Evolutionary conservation across 2,888 invertebrate species (phyloP).

Genomic region (Xanthorhoe designata): DNA sequence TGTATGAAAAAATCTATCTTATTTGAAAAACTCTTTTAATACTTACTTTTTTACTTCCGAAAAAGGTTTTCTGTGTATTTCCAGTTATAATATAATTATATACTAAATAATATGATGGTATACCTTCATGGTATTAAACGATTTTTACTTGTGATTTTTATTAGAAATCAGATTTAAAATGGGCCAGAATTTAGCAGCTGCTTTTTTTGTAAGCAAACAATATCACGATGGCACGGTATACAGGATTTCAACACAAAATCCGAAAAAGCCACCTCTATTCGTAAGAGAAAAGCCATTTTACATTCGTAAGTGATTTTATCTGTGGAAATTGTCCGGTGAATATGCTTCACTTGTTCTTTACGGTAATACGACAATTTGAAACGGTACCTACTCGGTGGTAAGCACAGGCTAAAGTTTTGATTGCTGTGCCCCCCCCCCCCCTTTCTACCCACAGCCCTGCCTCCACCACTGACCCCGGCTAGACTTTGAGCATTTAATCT

Average conservation of each 20-base stretch:
- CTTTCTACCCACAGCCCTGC: not conserved
- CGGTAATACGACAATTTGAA: constrained; percentile 27
- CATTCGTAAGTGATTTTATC: constrained; percentile 18
- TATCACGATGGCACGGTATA: too few relatives aligned
- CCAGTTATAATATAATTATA: too few relatives aligned
- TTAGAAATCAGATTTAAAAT: too few relatives aligned
- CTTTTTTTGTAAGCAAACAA: too few relatives aligned
- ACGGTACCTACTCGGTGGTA: constrained; percentile 21
- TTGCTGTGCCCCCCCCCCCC: constrained; percentile 27
- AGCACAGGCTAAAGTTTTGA: constrained; percentile 43
- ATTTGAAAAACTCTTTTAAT: too few relatives aligned
- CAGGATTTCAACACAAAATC: not conserved
- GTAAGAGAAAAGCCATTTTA: constrained; percentile 4
- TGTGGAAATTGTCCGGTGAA: constrained; percentile 18
- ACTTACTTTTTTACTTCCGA: too few relatives aligned
- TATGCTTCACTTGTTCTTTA: constrained; percentile 18
- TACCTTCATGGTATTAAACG: too few relatives aligned
- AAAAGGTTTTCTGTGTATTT: too few relatives aligned
- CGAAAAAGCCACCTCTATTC: not conserved
- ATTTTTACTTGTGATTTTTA: too few relatives aligned
- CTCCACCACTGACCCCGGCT: constrained; percentile 27
- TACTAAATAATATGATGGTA: too few relatives aligned
- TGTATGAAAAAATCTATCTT: too few relatives aligned
- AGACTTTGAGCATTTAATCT: constrained; percentile 55
- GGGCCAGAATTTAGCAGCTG: too few relatives aligned